Evolutionary conservation across 2,797 vertebrate species (phyloP).

Genomic region (Myotis vivesi): DNA sequence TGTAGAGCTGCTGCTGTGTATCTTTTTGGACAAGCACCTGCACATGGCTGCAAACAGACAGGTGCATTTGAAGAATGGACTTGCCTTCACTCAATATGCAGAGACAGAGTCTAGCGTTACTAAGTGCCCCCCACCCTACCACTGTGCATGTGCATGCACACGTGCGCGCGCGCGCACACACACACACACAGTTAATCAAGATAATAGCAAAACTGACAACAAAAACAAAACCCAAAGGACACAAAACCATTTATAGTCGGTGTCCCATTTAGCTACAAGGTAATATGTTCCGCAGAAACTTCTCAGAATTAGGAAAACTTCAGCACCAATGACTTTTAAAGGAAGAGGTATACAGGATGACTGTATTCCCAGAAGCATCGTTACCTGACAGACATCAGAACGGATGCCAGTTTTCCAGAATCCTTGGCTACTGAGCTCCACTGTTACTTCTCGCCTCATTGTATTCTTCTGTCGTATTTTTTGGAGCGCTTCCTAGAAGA

Average conservation of each 20-base stretch:
- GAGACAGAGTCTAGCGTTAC: background rate
- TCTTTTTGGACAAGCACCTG: background rate
- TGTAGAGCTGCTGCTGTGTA: background rate
- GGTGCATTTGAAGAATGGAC: background rate
- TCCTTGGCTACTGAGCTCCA: slow-evolving; percentile 97
- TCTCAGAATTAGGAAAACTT: slow-evolving; percentile 8
- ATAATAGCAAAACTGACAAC: background rate
- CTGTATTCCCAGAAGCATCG: background rate
- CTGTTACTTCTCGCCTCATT: slow-evolving; percentile 98
- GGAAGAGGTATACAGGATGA: background rate
- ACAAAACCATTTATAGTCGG: background rate
- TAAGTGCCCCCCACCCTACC: background rate
- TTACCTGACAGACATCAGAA: slow-evolving; percentile 97
- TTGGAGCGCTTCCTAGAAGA: slow-evolving; percentile 94
- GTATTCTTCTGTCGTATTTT: slow-evolving; percentile 99
- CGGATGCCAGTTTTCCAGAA: slow-evolving; percentile 99
- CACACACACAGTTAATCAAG: background rate
- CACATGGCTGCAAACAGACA: accelerated
- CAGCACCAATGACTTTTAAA: background rate
- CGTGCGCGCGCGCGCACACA: background rate
- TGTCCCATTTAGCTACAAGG: slow-evolving; percentile 9
- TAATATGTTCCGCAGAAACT: background rate
- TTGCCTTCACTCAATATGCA: background rate
- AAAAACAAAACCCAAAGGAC: background rate
- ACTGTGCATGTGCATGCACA: accelerated